Percentiles rank a stretch among this genome's conserved stretches.
phyloP scores from a whole-genome alignment of 2,113 vertebrate species.

The Epinephelus fuscoguttatus region DNA sequence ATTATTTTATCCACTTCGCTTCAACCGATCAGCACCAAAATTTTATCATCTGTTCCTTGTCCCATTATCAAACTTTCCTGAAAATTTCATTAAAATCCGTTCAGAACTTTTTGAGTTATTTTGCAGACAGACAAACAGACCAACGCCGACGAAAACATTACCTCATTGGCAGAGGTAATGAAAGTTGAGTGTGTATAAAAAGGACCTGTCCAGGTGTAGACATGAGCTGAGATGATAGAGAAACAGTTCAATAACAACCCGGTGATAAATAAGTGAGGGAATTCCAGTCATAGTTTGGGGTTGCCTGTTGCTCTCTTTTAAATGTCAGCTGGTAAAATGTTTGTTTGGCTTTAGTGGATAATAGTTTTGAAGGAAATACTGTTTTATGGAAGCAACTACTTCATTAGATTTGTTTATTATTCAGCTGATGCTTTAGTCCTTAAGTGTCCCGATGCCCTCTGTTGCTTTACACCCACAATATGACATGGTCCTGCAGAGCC shows the following conservation, averaged over 20 bases:
- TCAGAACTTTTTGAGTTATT: too few species aligned
- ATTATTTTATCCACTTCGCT: too few species aligned
- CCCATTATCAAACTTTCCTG: too few species aligned
- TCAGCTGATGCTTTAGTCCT: not conserved
- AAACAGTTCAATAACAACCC: slow-evolving; percentile 9
- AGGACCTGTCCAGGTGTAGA: not conserved
- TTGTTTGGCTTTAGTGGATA: not conserved
- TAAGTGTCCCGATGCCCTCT: not conserved
- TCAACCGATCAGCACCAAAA: too few species aligned
- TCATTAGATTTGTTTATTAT: not conserved
- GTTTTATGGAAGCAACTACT: slow-evolving; percentile 7
- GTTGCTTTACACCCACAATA: not conserved
- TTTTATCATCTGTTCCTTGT: too few species aligned
- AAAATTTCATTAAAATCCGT: too few species aligned
- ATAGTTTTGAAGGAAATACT: not conserved
- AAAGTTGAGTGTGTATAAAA: not conserved
- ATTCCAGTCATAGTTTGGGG: not conserved
- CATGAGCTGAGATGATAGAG: not conserved
- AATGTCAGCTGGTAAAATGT: slow-evolving; percentile 18
- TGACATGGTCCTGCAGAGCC: not conserved
- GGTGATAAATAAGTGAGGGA: slow-evolving; percentile 22
- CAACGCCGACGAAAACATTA: too few species aligned
- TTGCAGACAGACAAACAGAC: too few species aligned
- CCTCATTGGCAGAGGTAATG: too few species aligned
- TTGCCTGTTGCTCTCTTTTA: slow-evolving; percentile 6